Evolutionary conservation across 2,113 vertebrate species (phyloP).

Genomic region (Mesoclemmys tuberculata): DNA sequence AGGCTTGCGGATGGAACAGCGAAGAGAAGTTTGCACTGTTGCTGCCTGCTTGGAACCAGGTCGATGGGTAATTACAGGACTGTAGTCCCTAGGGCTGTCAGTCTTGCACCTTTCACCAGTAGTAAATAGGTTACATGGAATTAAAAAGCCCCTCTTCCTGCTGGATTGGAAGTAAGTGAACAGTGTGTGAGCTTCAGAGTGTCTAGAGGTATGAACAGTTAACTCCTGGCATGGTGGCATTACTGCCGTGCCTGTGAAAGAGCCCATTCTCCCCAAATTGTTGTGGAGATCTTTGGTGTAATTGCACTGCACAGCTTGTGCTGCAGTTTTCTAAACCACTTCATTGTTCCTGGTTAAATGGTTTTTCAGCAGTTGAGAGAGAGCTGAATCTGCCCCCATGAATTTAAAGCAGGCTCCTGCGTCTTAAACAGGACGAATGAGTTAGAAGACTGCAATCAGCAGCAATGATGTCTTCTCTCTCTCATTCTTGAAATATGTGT

Average conservation of each 20-base stretch:
- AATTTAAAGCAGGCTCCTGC: slow-evolving; percentile 59
- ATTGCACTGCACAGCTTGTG: neutral
- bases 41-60: fast-evolving
- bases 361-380: slow-evolving; percentile 51
- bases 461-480: neutral
- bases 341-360: slow-evolving; percentile 59
- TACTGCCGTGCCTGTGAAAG: neutral
- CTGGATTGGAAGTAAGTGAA: neutral
- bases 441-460: neutral
- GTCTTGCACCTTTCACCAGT: neutral
- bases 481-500: neutral
- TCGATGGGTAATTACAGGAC: neutral
- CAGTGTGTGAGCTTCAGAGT: neutral
- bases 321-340: slow-evolving; percentile 22
- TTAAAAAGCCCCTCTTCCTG: fast-evolving
- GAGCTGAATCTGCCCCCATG: slow-evolving; percentile 37
- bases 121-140: fast-evolving
- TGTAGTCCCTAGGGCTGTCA: neutral
- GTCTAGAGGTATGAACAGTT: neutral
- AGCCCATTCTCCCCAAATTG: neutral
- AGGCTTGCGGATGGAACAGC: fast-evolving
- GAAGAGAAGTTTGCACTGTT: fast-evolving
- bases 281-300: neutral
- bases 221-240: fast-evolving
- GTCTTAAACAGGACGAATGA: neutral